Evolutionary conservation across 1,140 invertebrate species (phyloP).

Genomic region (Macrostomum lignano): DNA sequence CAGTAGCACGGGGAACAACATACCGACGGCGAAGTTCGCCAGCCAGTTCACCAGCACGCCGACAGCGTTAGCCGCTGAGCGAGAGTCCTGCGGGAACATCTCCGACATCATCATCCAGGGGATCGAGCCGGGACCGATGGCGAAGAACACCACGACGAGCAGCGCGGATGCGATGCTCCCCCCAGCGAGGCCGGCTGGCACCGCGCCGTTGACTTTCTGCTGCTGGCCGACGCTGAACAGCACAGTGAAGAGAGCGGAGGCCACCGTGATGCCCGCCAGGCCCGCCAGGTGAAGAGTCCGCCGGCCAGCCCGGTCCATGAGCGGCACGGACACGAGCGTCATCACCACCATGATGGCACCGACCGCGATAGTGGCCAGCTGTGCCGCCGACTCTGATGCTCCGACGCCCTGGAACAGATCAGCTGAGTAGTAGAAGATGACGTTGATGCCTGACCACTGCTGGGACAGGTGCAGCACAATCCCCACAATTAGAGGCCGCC

Average conservation of each 20-base stretch:
- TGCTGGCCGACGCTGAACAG: too few relatives aligned
- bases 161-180: conserved; percentile 45
- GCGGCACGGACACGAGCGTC: conserved; percentile 20
- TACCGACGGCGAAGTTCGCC: conserved; percentile 81
- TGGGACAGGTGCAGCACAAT: conserved; percentile 57
- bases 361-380: conserved; percentile 54
- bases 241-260: too few relatives aligned
- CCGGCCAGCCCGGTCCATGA: conserved; percentile 36
- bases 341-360: conserved; percentile 21
- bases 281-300: conserved; percentile 47
- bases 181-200: too few relatives aligned
- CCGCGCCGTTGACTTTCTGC: too few relatives aligned
- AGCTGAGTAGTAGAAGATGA: conserved; percentile 61
- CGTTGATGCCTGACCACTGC: conserved; percentile 62
- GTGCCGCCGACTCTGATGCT: conserved; percentile 33
- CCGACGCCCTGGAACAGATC: conserved; percentile 44
- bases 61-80: conserved; percentile 85
- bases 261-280: conserved; percentile 27
- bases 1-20: conserved; percentile 41
- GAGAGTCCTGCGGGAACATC: conserved; percentile 74
- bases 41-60: conserved; percentile 92
- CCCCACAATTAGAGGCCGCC: conserved; percentile 48
- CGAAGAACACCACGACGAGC: conserved; percentile 58
- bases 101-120: conserved; percentile 82
- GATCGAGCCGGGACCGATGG: conserved; percentile 52